Base-by-base conservation (phyloP, 2,797 vertebrate genomes). In the Sebastes glaucus region DNA sequence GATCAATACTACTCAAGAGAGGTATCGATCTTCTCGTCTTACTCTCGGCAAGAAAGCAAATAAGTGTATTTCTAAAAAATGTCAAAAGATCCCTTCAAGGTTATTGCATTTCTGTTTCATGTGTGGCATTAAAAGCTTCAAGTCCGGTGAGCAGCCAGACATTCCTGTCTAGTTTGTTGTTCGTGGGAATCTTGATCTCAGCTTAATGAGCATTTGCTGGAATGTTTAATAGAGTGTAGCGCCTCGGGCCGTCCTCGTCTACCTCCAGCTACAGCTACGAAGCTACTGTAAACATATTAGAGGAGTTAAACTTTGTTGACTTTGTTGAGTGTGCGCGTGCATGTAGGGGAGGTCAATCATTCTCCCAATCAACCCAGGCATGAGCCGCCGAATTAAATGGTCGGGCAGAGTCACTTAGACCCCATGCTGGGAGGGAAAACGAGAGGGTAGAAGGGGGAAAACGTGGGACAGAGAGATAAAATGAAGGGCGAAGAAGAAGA, bases 151-250 rank as follows among this genome's bases (percentile, higher is more conserved):
- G 64, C 11, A 82, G 65, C 66, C 87, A 81, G 85, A 88, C 65
- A 84, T 92, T 91, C 89, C 83, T 74, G 71, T 85, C 73, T 85
- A 20, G 71, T 64, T 79, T 61, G 32, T 2, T 86, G 73, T 74
- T 80, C 10, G 6, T 81, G 83, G 63, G 78, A 86, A 76, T 84
- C 82, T 74, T 74, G 76, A 85, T 87, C 70, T 82, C 1, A 16
- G 80, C 77, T 78, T 91, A 91, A 91, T 90, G 81, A 89, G 78
- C 70, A 11, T 81, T 82, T 76, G n/a, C 46, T 80, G 86, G 85
- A 89, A 90, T 80, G 85, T 91, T 86, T 89, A 77, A 87, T 88
- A 28, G 7, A 38, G 74, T 78, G 35, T 61, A 20, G 16, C 20
- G 81, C 91, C 85, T 63, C 14, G 2, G 87, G 89, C 72, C 10